phyloP scores from a whole-genome alignment of 2,888 invertebrate genomes.

The Lasioglossum malachurum region DNA sequence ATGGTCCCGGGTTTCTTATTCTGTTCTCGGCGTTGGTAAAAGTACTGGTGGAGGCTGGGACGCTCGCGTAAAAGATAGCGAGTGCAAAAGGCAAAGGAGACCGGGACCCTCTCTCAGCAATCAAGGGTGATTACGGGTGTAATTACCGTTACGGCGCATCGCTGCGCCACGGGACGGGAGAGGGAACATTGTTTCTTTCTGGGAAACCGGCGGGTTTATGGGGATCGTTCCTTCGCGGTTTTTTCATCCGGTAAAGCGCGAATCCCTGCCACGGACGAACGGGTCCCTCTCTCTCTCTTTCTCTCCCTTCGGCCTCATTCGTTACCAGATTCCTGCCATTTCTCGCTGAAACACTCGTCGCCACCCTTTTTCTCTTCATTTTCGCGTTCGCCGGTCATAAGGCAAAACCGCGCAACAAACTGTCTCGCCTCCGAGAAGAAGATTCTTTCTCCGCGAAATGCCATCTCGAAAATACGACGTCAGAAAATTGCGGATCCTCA shows the following conservation, averaged over 20 bases:
- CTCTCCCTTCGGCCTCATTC: not conserved
- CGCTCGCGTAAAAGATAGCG: conserved; percentile 52
- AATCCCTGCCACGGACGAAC: conserved; percentile 31
- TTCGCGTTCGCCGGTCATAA: not conserved
- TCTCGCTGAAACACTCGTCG: not conserved
- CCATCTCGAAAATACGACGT: not conserved
- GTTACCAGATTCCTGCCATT: conserved; percentile 9
- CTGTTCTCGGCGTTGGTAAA: conserved; percentile 11
- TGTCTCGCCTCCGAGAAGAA: not conserved
- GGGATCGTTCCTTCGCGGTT: conserved; percentile 67
- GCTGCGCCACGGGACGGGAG: conserved; percentile 65
- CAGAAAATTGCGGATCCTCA: not conserved
- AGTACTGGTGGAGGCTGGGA: not conserved
- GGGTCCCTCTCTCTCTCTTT: conserved; percentile 16
- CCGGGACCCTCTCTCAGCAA: conserved; percentile 66
- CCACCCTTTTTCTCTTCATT: conserved; percentile 8
- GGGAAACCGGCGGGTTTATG: conserved; percentile 76
- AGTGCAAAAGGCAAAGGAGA: conserved; percentile 52
- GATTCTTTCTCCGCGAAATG: not conserved
- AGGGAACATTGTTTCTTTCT: conserved; percentile 78
- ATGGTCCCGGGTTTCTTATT: conserved; percentile 20
- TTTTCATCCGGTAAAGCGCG: conserved; percentile 58
- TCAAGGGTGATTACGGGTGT: conserved; percentile 78
- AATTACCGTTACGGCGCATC: conserved; percentile 80
- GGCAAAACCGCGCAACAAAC: not conserved